Percentiles rank a stretch among this genome's conserved stretches.
Conservation (phyloP, 2,113 vertebrate genomes). For the Terrapene triunguis region DNA sequence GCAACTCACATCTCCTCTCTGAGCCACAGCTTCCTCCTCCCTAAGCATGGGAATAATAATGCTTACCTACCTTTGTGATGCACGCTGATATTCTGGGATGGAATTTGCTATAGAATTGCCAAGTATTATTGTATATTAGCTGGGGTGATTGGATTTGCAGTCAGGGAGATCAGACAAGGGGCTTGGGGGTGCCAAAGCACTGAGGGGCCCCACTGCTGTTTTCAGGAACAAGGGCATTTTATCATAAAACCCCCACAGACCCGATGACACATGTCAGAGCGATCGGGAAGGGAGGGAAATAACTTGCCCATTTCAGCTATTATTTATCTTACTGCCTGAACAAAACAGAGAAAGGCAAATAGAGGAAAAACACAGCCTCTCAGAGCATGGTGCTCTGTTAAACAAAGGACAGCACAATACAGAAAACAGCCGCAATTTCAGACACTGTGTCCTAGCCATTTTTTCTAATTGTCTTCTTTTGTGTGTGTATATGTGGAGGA, state of each 20-base stretch:
- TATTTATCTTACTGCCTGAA: not conserved
- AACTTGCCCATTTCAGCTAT: not conserved
- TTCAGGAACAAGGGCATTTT: not conserved
- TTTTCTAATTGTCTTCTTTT: not conserved
- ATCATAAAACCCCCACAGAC: not conserved
- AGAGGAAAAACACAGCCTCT: constrained; percentile 7
- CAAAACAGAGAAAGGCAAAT: not conserved
- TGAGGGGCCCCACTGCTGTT: not conserved
- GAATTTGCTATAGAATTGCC: not conserved
- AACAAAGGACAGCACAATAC: not conserved
- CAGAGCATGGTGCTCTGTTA: not conserved
- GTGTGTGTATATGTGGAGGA: not conserved
- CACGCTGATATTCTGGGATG: not conserved
- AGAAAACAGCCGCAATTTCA: not conserved
- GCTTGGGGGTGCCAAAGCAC: not conserved
- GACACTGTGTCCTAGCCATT: not conserved
- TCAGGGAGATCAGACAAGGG: not conserved
- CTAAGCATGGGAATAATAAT: not conserved
- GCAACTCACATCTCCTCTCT: not conserved
- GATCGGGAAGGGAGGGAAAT: not conserved
- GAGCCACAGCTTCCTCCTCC: not conserved
- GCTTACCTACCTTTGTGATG: not conserved
- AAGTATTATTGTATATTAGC: not conserved
- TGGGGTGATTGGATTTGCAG: not conserved
- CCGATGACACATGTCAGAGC: not conserved